Evolutionary conservation across 2,113 vertebrate species (phyloP).

Genomic region (Aleadryas rufinucha): DNA sequence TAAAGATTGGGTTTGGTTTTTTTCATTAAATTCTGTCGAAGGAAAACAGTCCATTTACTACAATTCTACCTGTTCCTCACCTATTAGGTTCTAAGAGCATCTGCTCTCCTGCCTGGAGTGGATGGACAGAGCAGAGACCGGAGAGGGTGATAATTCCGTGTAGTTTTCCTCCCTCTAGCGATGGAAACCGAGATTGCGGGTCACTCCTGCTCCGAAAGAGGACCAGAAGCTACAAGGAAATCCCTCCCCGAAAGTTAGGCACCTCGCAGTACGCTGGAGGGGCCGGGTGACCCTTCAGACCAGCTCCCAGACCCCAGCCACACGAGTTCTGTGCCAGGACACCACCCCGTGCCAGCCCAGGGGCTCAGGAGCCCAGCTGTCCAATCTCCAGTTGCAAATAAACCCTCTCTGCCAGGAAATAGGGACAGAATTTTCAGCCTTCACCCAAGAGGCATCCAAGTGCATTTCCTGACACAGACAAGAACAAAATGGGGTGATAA

Average conservation of each 20-base stretch:
- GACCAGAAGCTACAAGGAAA: rapidly evolving
- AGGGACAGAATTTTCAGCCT: neutral
- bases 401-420: neutral
- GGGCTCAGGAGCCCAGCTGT: rapidly evolving
- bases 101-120: neutral
- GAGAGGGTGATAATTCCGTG: conserved; percentile 56
- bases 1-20: neutral
- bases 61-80: neutral
- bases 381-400: neutral
- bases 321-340: neutral
- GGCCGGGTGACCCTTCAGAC: neutral
- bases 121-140: rapidly evolving
- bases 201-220: neutral
- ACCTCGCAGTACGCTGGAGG: rapidly evolving
- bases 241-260: rapidly evolving
- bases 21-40: neutral
- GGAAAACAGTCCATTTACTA: neutral
- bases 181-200: conserved; percentile 52
- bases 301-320: rapidly evolving
- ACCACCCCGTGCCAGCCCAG: neutral
- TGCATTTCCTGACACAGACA: neutral
- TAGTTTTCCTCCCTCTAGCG: conserved; percentile 82
- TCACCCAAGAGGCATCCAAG: neutral
- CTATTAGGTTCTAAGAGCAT: neutral
- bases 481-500: neutral